Conservation (phyloP, 2,888 invertebrate species). For the Dyspetes luteomarginatus region DNA sequence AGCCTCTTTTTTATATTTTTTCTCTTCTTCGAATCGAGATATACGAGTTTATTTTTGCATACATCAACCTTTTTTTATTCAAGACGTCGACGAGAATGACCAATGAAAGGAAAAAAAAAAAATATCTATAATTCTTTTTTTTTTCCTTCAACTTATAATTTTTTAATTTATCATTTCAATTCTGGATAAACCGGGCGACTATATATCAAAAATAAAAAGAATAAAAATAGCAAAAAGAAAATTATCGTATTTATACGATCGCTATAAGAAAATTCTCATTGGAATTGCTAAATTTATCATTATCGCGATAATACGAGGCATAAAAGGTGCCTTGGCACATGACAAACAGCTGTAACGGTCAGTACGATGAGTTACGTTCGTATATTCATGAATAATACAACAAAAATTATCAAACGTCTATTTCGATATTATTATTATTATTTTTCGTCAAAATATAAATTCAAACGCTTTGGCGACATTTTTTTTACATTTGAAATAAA, state of each 20-base stretch:
- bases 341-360: neutral
- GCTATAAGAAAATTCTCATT: constrained; percentile 18
- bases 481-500: constrained; percentile 1
- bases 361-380: neutral
- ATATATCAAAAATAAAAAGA: too few species aligned
- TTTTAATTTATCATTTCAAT: neutral
- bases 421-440: neutral
- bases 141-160: neutral
- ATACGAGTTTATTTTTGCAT: constrained; percentile 11
- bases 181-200: too few species aligned
- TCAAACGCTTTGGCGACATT: neutral
- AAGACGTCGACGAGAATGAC: neutral
- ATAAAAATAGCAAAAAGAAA: neutral
- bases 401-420: neutral
- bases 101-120: neutral
- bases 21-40: constrained; percentile 8
- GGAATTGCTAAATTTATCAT: constrained; percentile 46
- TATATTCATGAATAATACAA: constrained; percentile 47
- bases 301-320: constrained; percentile 13
- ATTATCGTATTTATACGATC: neutral
- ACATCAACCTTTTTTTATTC: neutral
- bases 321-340: neutral
- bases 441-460: neutral
- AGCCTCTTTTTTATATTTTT: constrained; percentile 31
- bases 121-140: neutral